Evolutionary conservation across 64 coral and sea anemone genomes (phyloP).

Genomic region (Montipora cactus): DNA sequence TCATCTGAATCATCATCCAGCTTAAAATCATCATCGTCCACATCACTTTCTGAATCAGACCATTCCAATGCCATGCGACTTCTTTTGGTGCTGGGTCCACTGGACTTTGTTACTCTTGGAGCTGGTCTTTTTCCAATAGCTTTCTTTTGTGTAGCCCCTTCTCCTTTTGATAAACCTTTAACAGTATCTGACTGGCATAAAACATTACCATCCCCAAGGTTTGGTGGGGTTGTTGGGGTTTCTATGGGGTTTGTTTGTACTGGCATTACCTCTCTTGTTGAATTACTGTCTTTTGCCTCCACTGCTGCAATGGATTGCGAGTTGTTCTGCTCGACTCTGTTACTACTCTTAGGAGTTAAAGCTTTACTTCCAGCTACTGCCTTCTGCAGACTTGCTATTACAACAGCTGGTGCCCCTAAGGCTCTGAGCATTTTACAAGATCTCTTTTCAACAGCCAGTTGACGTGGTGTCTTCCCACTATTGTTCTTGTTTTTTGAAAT

Average conservation of each 20-base stretch:
- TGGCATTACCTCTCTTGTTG: background rate
- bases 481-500: conserved; percentile 37
- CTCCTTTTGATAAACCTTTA: background rate
- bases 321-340: background rate
- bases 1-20: conserved; percentile 51
- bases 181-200: conserved; percentile 6
- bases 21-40: background rate
- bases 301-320: background rate
- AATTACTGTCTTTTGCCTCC: background rate
- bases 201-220: background rate
- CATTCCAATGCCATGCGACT: background rate
- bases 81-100: conserved; percentile 2
- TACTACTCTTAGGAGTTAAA: background rate
- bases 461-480: conserved; percentile 17
- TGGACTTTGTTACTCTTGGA: background rate
- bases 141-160: background rate
- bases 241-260: too few species aligned
- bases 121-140: conserved; percentile 3
- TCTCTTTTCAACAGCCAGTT: conserved; percentile 33
- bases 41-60: conserved; percentile 36
- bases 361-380: background rate
- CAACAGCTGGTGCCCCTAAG: conserved; percentile 18
- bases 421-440: conserved; percentile 1
- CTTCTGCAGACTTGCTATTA: conserved; percentile 7
- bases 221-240: background rate